A percentile compares a stretch with the other conserved stretches of the same genome.
Conservation (phyloP, 2,797 vertebrate genomes). For the Eleutherodactylus coqui region DNA sequence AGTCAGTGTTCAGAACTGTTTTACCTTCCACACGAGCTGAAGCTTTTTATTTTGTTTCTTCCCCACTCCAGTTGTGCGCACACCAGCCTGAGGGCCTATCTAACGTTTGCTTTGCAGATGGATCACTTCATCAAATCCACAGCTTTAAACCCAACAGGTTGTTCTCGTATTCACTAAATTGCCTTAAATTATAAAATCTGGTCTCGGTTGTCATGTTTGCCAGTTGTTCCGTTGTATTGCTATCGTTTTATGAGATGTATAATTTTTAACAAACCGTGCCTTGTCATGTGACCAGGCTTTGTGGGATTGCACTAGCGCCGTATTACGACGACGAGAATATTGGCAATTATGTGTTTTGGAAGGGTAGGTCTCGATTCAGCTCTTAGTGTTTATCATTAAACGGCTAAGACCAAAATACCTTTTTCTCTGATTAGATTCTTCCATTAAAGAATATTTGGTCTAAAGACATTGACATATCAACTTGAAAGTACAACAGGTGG, state of each 20-base stretch:
- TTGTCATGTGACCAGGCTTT: constrained; percentile 94
- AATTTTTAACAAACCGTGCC: constrained; percentile 89
- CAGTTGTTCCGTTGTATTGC: constrained; percentile 64
- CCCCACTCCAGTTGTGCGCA: background rate
- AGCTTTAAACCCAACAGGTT: constrained; percentile 88
- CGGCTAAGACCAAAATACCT: background rate
- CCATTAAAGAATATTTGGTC: background rate
- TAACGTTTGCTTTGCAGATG: constrained; percentile 78
- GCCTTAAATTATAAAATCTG: constrained; percentile 96
- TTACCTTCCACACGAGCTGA: constrained; percentile 78
- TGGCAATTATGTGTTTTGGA: constrained; percentile 70
- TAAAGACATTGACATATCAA: background rate
- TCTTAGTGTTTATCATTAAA: background rate
- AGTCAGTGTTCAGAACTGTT: constrained; percentile 79
- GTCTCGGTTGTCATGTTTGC: constrained; percentile 82
- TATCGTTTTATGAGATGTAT: constrained; percentile 63
- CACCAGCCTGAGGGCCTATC: constrained; percentile 66
- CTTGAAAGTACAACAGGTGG: background rate
- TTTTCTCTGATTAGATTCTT: background rate
- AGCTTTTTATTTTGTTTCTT: constrained; percentile 70
- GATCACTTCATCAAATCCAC: constrained; percentile 82
- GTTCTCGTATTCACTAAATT: constrained; percentile 89
- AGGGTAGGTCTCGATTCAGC: background rate
- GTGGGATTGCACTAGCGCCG: constrained; percentile 99
- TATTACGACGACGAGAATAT: constrained; percentile 87